Evolutionary conservation across 2,888 invertebrate genomes (phyloP), one percentile per base, ranked within the genome.

Genomic region (Pomacea canaliculata): DNA sequence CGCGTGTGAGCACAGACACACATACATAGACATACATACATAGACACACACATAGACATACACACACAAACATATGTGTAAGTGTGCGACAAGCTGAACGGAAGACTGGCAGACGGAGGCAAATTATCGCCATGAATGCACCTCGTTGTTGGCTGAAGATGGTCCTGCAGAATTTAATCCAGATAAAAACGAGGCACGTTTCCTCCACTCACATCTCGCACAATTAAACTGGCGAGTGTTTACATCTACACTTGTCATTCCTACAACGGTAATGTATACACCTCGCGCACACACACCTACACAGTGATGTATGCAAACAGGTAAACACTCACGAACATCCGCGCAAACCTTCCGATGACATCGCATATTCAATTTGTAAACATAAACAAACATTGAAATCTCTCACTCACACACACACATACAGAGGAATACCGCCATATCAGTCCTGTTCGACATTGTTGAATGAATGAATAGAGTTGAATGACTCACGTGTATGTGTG

Each of bases 21-120:
- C 59, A n/a, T n/a, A 60, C 70, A 70, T 37, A 70, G 7, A 59
- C 27, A 70, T 60, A 60, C 62, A 71, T 60, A 27, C 62, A 71
- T 60, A 27, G 46, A 37, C 71, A 37, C 62, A 62, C 71, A 46
- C 19, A 71, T 60, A 3, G 23, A 23, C 23, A 18, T 23, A 37
- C 71, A 37, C 62, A 62, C 71, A 46, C 19, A 71, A 46, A 3
- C n/a, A 8, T 16, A 8, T 16, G 51, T 16, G 51, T 16, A 10
- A 56, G 51, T 16, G 51, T 8, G 16, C 51, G 51, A 56, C 51
- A 7, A 13, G 51, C 2, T 56, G 51, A 16, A 56, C 10, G 51
- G 51, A 56, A 56, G 51, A 13, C 10, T 13, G 51, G 12, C 16
- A 56, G 51, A 56, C 51, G 16, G 51, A 56, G 16, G 12, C 51